Evolutionary conservation across 92 coral and sea anemone genomes (phyloP), one percentile per base, ranked within the genome.

Genomic region (Actinostola sp.): DNA sequence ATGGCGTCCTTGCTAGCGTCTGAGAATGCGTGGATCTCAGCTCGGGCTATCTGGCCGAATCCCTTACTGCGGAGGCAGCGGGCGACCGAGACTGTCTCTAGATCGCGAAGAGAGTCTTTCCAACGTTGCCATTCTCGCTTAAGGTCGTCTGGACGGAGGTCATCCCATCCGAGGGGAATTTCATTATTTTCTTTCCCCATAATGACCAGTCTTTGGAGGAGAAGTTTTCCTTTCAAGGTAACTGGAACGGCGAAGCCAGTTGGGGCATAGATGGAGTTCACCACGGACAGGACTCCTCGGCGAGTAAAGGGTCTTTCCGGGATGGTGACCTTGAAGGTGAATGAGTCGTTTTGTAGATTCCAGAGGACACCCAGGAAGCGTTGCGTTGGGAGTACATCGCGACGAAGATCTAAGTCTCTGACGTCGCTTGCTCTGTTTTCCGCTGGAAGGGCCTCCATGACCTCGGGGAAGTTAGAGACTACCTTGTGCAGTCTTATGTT

Each of bases 1-100:
- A 63, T 62, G 16, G 74, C 86, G 31, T 71, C 74, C 34, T 72
- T 43, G 71, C 79, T 71, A 8, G 80, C 79, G n/a, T 80, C 86
- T 0, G 75, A 38, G 66, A 80, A 80, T 1, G 73, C 74, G 19
- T 80, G 86, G 6, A 80, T 12, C 41, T 72, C 86, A 11, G 48
- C 49, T 39, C 67, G 43, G 21, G 12, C 39, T 2, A 43, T 67
- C 25, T 42, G 11, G 13, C 73, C 79, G 34, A 80, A 69, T 15
- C 35, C 46, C n/a, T 30, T 32, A 6, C 60, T 62, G 1, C 54
- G 70, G 44, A 57, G 69, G 49, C 77, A 78, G 48, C 77, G 60
- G 7, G 77, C 70, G 20, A 70, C 62, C 2, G 41, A 14, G 25
- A 79, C 68, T 0, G 34, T 51, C 34, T 45, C 50, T 36, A 78